Base-by-base conservation (phyloP, 1,140 invertebrate genomes). In the Matsumurasca onukii region DNA sequence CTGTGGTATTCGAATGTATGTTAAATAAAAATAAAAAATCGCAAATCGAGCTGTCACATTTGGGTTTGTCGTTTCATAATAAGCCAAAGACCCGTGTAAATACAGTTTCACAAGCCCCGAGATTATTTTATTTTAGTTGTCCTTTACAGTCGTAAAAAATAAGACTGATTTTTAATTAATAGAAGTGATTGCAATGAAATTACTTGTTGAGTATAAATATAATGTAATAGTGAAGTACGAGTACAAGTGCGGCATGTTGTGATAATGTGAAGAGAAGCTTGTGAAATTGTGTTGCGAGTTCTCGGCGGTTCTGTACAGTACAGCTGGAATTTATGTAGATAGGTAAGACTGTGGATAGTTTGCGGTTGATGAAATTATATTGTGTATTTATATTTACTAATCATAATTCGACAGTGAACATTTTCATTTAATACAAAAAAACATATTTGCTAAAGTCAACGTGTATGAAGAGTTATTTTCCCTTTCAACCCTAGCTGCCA, bases 401-500 rank as follows among this genome's bases (percentile, higher is more conserved):
- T 63, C 61, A 27, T 65, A 45, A 65, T 22, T 45, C 55, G 39
- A 45, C 62, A 65, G 62, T 65, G 62, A n/a, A 65, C 27, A 45
- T 65, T 65, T n/a, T 65, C 62, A 65, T 65, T 65, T 65, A 65
- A 65, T 65, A 65, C 62, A 65, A 65, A 61, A 55, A 61, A 61
- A 61, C 24, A 65, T 45, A 65, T 65, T 65, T 65, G 62, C 62
- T 65, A 65, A 65, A 65, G 62, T 45, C 34, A 17, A 22, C n/a
- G 30, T 63, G 34, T 65, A 48, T 20, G 9, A 25, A 48, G n/a
- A 25, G 31, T 65, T 65, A 65, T 45, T 65, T 45, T 15, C 22
- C 31, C 62, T 45, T 55, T n/a, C 9, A 3, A 61, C 24, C 49
- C 5, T 51, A n/a, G n/a, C n/a, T n/a, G n/a, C n/a, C n/a, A n/a